Base-by-base conservation (phyloP, 2,888 invertebrate genomes). In the Ischnus inquisitorius region DNA sequence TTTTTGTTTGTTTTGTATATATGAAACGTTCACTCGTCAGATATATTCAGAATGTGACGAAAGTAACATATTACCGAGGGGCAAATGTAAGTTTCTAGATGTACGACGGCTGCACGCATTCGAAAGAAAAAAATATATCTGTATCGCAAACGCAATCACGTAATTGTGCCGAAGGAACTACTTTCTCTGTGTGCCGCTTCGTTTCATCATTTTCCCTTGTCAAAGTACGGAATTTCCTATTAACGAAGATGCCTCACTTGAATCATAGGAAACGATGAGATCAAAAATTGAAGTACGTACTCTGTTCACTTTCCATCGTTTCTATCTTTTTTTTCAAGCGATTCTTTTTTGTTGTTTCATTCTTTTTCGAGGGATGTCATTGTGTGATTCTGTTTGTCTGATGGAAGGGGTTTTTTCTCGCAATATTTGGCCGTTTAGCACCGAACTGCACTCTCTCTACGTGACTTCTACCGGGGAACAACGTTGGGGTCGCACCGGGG, bases 381-480 rank as follows among this genome's bases (percentile, higher is more conserved):
- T 28, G 48, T 22, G 68, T 76, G 43, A 71, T 1, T 78, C 39
- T 43, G 39, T 65, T 16, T 74, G 46, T 48, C 25, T 19, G 57
- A 65, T 68, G 28, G 43, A 60, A 46, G 46, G 57, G 39, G 57
- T 74, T 68, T 60, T 67, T 65, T 41, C 48, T 69, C 83, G 77
- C 54, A 75, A 68, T 76, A 67, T 77, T 84, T 81, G 80, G 81
- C 78, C 75, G 48, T 75, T 57, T 81, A 84, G 84, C 84, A 81
- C 84, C 81, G 60, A 79, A 81, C 57, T 51, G 64, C 65, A 46
- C 39, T 48, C 34, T 62, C 60, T 22, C 60, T 60, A 77, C 57
- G 78, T 78, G 78, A 75, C 57, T 46, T 43, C 81, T 78, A 78
- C 57, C 39, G 74, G 78, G 43, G 34, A 34, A 8, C 64, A 48